phyloP scores from a whole-genome alignment of 2,888 invertebrate genomes.

The Chrysina gloriosa region DNA sequence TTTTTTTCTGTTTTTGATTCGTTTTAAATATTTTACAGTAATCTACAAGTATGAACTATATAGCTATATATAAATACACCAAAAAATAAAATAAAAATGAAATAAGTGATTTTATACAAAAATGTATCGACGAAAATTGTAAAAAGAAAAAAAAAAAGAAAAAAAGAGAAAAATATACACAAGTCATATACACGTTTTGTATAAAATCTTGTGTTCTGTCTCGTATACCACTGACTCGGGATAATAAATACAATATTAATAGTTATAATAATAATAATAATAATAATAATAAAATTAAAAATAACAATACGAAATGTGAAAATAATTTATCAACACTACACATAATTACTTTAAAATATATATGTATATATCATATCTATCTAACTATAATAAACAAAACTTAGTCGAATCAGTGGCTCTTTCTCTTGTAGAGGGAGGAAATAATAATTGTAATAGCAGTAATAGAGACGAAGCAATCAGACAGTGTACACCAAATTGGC shows the following conservation, averaged over 20 bases:
- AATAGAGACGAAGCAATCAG: constrained; percentile 41
- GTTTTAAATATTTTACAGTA: constrained; percentile 35
- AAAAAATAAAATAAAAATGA: constrained; percentile 41
- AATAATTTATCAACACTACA: constrained; percentile 51
- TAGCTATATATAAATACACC: constrained; percentile 41
- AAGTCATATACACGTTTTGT: constrained; percentile 46
- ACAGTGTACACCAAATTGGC: constrained; percentile 33
- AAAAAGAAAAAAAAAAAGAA: constrained; percentile 43
- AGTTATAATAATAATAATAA: constrained; percentile 10
- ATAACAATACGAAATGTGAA: constrained; percentile 41
- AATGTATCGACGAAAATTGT: constrained; percentile 42
- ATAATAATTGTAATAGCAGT: constrained; percentile 19
- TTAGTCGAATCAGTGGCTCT: constrained; percentile 47
- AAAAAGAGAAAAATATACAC: constrained; percentile 46
- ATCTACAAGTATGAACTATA: constrained; percentile 40
- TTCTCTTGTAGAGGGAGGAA: constrained; percentile 16
- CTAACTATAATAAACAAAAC: constrained; percentile 47
- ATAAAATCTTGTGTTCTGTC: constrained; percentile 45
- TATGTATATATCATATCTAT: constrained; percentile 44
- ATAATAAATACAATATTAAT: constrained; percentile 44
- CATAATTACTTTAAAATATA: constrained; percentile 48
- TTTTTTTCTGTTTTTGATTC: constrained; percentile 33
- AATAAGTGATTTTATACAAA: constrained; percentile 49
- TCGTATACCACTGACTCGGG: constrained; percentile 44
- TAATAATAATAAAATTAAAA: constrained; percentile 43